Conservation (phyloP, 2,888 invertebrate species). For the Carpatolechia fugitivella region DNA sequence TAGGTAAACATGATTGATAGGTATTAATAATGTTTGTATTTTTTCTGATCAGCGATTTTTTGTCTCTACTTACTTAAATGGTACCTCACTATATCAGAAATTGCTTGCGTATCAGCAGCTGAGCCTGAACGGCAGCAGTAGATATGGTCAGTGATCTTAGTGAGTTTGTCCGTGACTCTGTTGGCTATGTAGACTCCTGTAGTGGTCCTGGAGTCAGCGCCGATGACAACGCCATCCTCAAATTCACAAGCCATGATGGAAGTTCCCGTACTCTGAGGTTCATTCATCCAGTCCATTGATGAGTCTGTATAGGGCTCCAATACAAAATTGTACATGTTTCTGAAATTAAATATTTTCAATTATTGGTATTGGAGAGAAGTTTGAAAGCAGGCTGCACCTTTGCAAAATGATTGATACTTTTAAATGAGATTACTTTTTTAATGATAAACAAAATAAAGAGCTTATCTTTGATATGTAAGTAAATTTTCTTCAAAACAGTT, state of each 20-base stretch:
- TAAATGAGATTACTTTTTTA: too few relatives aligned
- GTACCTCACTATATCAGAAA: slow-evolving; percentile 96
- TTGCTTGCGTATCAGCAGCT: slow-evolving; percentile 98
- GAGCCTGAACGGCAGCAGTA: slow-evolving; percentile 99
- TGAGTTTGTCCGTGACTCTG: slow-evolving; percentile 97
- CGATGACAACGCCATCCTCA: slow-evolving; percentile 97
- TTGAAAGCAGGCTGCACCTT: too few relatives aligned
- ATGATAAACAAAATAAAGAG: too few relatives aligned
- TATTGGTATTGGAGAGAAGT: too few relatives aligned
- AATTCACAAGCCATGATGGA: slow-evolving; percentile 99
- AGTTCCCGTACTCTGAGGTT: slow-evolving; percentile 92
- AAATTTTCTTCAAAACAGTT: too few relatives aligned
- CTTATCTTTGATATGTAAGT: too few relatives aligned
- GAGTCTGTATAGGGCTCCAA: slow-evolving; percentile 62
- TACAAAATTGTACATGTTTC: slow-evolving; percentile 60
- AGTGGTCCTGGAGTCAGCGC: slow-evolving; percentile 98
- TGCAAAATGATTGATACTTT: too few relatives aligned
- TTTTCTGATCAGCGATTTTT: too few relatives aligned
- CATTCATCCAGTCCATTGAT: slow-evolving; percentile 81
- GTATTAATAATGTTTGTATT: too few relatives aligned
- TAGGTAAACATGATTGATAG: too few relatives aligned
- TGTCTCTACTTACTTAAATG: slow-evolving; percentile 87
- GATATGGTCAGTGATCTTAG: slow-evolving; percentile 94
- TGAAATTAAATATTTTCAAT: too few relatives aligned
- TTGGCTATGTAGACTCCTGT: slow-evolving; percentile 97